Evolutionary conservation across 2,113 vertebrate genomes (phyloP), one percentile per base, ranked within the genome.

Genomic region (Psammodynastes pulverulentus): DNA sequence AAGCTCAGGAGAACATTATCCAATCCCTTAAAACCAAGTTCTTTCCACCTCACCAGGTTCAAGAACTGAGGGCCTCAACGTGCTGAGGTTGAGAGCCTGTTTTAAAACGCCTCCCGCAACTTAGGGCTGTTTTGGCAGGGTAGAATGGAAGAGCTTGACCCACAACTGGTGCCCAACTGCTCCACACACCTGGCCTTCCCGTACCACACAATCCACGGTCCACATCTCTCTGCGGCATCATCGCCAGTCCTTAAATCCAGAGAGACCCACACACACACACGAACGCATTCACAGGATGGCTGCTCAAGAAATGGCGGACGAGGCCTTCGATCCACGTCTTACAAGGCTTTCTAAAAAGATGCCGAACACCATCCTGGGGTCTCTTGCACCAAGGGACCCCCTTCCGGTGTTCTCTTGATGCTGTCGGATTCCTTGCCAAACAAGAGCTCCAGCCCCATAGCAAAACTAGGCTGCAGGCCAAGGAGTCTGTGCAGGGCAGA

Each of bases 111-210:
- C 67, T 39, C 67, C 67, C 5, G 19, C 13, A 39, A 2, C 2
- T 72, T 72, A 3, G n/a, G n/a, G 67, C 13, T 72, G n/a, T 19
- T n/a, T n/a, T 34, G 6, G 67, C 6, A 72, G 67, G n/a, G 34
- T 21, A 34, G 67, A 21, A 79, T 21, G 17, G 8, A 79, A 21
- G 67, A 79, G 67, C 15, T 72, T 29, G 9, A 17, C 10, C n/a
- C 29, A 17, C 13, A 34, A 34, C 29, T 17, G 29, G 67, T 17
- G n/a, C 15, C 67, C n/a, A 19, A 39, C n/a, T 39, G n/a, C 5
- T 17, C 3, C 15, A 3, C 34, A 21, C 67, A 8, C 6, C 0
- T 0, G 12, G 2, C n/a, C 13, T 5, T 34, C 13, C 15, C 15
- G 0, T 1, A 39, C n/a, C 67, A 9, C 0, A 19, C 15, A 8